Percentiles rank a stretch among this genome's conserved stretches.
These are phyloP conservation scores for Dasyprocta punctata DNA, from an alignment of 2,113 vertebrate genomes.

Conservation along the genomic window DNA sequence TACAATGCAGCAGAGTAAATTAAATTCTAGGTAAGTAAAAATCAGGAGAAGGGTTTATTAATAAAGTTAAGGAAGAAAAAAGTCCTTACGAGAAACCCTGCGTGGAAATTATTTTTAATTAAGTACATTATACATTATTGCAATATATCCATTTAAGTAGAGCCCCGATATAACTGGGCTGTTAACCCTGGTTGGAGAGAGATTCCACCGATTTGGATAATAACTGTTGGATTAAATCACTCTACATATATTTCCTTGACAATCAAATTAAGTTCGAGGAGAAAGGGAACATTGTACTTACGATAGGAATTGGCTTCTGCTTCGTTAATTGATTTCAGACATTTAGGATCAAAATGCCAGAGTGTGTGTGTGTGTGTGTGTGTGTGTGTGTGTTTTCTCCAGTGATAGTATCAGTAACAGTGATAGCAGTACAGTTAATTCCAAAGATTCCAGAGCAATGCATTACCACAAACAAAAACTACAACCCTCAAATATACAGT, in stretches of 20 bases:
- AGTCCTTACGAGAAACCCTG: not conserved
- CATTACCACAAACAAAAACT: not conserved
- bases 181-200: not conserved
- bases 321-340: slow-evolving; percentile 13
- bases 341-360: not conserved
- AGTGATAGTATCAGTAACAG: not conserved
- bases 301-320: not conserved
- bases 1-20: not conserved
- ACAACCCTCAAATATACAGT: not conserved
- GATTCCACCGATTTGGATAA: not conserved
- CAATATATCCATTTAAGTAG: not conserved
- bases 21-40: slow-evolving; percentile 33
- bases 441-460: slow-evolving; percentile 1
- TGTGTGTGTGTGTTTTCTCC: not conserved
- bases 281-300: not conserved
- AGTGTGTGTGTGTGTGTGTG: no score
- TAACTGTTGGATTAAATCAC: slow-evolving; percentile 22
- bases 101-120: not conserved
- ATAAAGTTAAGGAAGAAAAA: not conserved
- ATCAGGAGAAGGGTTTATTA: not conserved
- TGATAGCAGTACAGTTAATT: not conserved
- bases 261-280: slow-evolving; percentile 33
- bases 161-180: not conserved
- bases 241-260: not conserved
- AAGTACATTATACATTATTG: not conserved